Evolutionary conservation across 37 sponge, comb jelly and placozoan species (phyloP), one percentile per base, ranked within the genome.

Genomic region (Ephydatia muelleri): DNA sequence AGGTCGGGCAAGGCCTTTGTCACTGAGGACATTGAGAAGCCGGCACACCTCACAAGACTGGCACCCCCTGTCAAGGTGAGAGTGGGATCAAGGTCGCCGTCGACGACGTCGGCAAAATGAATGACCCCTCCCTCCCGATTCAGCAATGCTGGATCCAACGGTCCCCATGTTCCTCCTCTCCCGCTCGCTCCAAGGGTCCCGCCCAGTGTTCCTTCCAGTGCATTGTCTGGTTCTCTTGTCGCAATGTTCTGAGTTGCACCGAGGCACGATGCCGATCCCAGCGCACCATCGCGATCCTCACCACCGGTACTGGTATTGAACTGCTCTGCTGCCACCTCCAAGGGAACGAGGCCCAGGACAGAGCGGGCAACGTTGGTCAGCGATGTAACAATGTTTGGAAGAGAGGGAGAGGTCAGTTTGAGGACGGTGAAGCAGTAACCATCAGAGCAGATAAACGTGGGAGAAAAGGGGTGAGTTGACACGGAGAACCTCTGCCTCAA

Each of bases 401-500:
- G 66, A 29, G 84, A 67, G 37, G 31, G 30, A 11, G 49, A 28
- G 0, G 72, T 31, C 27, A 92, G 31, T 67, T 68, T 47, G 27
- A 89, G 74, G 28, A 88, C 73, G 22, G 83, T 89, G 39, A 88
- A 37, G 38, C 65, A 76, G 76, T 92, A 92, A 38, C 93, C 93
- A 83, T 92, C 93, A 39, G 93, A 92, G 65, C 87, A 86, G 79
- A 89, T 79, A 27, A 88, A 37, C 8, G 85, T 21, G 11, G 93
- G 91, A 11, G 79, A 80, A 70, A 16, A 49, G 27, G 93, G 93
- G 74, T 92, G 93, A 9, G 80, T 69, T 57, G 93, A 38, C 38
- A 92, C 83, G 14, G 93, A 92, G 83, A 92, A 92, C 27, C 80
- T 57, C 75, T 92, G 93, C 0, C 87, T 78, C 33, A 86, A 73